Base-by-base conservation (phyloP, 2,113 vertebrate species). In the Stomatorhinus ivindoensis region DNA sequence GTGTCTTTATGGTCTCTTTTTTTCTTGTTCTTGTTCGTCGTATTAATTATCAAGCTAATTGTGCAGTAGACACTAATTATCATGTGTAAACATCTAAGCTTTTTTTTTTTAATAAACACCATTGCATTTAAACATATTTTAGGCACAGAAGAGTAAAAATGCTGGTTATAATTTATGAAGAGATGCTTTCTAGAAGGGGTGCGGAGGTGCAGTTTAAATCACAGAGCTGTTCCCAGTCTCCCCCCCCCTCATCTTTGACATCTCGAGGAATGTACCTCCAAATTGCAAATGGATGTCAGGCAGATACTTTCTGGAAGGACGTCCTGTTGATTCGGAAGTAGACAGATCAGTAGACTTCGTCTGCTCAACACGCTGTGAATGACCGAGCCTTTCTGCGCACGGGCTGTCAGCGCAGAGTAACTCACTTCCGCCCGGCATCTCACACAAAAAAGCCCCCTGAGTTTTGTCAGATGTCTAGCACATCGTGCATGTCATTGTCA, bases 401-500 rank as follows among this genome's bases (percentile, higher is more conserved):
- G 93, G 94, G 92, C 93, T 94, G 94, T 93, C 94, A 93, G 92
- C 93, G 92, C 91, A 94, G 93, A 91, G n/a, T 95, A 94, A 96
- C 93, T 95, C 94, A 96, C 93, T 92, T 91, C 83, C 90, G 88
- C 94, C 92, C 92, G 90, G 93, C 92, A 92, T 94, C 94, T 65
- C 69, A 6, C 27, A 39, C 35, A 17, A 76, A 90, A 89, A 87
- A 88, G 88, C 47, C 39, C 4, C 44, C 90, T 93, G 94, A 94
- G 93, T 92, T 95, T 93, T 92, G 91, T 94, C 94, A 95, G 93
- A 93, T 88, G 95, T 95, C 95, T 96, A 93, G 92, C 95, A 95
- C 94, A 91, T 95, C 92, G 93, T 90, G 92, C 95, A 94, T 95
- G 95, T 95, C 94, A 95, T 92, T 93, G 93, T 93, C 91, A 91